Conservation (phyloP, 2,888 invertebrate genomes). For the Andrena haemorrhoa region DNA sequence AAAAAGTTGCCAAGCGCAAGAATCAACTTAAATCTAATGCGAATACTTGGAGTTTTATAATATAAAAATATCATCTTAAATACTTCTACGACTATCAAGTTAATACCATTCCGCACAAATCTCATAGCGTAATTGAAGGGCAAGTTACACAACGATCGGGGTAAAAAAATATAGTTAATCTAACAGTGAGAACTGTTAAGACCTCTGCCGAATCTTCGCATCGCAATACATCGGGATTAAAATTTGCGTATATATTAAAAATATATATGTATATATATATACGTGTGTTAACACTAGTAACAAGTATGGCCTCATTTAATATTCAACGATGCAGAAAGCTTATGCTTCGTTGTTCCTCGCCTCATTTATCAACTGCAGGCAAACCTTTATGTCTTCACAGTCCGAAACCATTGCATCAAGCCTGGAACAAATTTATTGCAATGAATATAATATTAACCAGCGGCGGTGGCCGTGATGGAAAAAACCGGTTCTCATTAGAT, state of each 20-base stretch:
- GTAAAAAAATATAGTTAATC: conserved; percentile 42
- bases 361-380: conserved; percentile 76
- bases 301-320: conserved; percentile 38
- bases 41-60: conserved; percentile 13
- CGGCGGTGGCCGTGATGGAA: no score
- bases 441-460: background rate
- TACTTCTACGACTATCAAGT: conserved; percentile 19
- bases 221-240: conserved; percentile 37
- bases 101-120: conserved; percentile 48
- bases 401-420: conserved; percentile 77
- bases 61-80: conserved; percentile 50
- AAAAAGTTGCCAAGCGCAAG: conserved; percentile 27
- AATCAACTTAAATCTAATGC: conserved; percentile 20
- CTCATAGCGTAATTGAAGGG: conserved; percentile 26
- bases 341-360: conserved; percentile 57
- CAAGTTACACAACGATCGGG: conserved; percentile 15
- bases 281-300: conserved; percentile 38
- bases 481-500: no score
- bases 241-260: conserved; percentile 60
- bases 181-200: conserved; percentile 35
- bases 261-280: conserved; percentile 45
- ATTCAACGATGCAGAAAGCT: background rate
- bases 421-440: conserved; percentile 64
- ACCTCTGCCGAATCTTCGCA: conserved; percentile 18
- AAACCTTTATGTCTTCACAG: conserved; percentile 79